Conservation (phyloP, 2,797 vertebrate species). For the Ataeniobius toweri region DNA sequence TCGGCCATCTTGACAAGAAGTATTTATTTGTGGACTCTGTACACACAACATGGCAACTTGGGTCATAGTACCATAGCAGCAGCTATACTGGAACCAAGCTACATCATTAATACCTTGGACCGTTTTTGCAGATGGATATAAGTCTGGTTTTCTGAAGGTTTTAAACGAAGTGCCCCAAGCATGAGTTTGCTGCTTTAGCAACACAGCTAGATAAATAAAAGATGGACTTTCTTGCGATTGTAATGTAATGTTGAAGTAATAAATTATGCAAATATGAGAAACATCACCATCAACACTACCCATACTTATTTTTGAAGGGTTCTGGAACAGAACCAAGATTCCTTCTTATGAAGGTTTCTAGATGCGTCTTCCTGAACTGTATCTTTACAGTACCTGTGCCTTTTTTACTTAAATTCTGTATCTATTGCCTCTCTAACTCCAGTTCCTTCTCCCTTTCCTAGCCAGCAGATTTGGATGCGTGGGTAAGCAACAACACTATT, state of each 20-base stretch:
- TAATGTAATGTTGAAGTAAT: neutral
- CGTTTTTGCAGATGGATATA: neutral
- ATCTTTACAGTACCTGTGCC: neutral
- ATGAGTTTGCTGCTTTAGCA: neutral
- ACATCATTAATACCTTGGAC: neutral
- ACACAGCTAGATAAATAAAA: neutral
- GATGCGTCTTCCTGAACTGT: constrained; percentile 7
- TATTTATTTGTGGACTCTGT: neutral
- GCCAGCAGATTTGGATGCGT: constrained; percentile 85
- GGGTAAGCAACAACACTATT: constrained; percentile 80
- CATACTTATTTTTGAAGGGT: neutral
- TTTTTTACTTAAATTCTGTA: constrained; percentile 5
- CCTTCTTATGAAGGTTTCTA: neutral
- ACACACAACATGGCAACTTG: neutral
- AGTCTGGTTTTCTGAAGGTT: neutral
- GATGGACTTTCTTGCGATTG: neutral
- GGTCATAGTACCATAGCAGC: neutral
- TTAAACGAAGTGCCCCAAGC: neutral
- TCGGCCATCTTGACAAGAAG: neutral
- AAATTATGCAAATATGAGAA: neutral
- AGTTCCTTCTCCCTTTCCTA: constrained; percentile 63
- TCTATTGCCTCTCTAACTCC: constrained; percentile 36
- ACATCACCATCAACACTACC: neutral
- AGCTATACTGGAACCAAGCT: neutral
- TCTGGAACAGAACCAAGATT: neutral